Evolutionary conservation across 2,888 invertebrate genomes (phyloP).

Genomic region (Polymixis flavicincta): DNA sequence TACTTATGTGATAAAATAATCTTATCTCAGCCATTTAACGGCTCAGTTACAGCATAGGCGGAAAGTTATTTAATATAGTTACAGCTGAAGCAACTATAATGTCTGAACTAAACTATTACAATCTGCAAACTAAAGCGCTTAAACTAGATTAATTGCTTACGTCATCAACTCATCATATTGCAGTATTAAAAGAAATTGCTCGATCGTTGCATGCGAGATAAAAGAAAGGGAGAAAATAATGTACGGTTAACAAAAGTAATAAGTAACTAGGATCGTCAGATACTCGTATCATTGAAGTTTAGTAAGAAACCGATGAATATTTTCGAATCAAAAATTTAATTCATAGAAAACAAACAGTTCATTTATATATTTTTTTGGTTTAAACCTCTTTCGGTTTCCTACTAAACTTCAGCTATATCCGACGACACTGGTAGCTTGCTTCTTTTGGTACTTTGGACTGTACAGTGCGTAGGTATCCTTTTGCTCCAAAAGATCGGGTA

Average conservation of each 20-base stretch:
- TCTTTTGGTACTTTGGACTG: too few species aligned
- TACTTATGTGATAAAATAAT: neutral
- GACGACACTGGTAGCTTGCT: too few species aligned
- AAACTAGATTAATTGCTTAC: slow-evolving; percentile 43
- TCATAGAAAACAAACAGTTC: too few species aligned
- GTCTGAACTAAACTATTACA: slow-evolving; percentile 45
- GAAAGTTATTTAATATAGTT: slow-evolving; percentile 40
- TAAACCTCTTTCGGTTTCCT: too few species aligned
- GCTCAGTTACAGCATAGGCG: slow-evolving; percentile 3
- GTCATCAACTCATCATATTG: slow-evolving; percentile 12
- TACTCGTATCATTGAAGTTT: too few species aligned
- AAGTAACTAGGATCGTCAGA: too few species aligned
- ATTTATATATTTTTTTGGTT: too few species aligned
- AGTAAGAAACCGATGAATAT: too few species aligned
- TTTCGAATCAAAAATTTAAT: too few species aligned
- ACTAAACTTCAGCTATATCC: too few species aligned
- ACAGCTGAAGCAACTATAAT: slow-evolving; percentile 40
- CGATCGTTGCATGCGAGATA: neutral
- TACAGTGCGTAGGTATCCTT: neutral
- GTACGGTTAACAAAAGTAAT: neutral
- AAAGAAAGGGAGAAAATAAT: neutral
- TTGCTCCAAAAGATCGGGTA: neutral
- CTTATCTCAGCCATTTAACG: neutral
- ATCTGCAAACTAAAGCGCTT: slow-evolving; percentile 55
- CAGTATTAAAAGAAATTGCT: slow-evolving; percentile 4